Percentiles rank a stretch among this genome's conserved stretches.
These are phyloP conservation scores for Eupleurogrammus muticus DNA, from an alignment of 2,797 vertebrate species.

Conservation along the genomic window DNA sequence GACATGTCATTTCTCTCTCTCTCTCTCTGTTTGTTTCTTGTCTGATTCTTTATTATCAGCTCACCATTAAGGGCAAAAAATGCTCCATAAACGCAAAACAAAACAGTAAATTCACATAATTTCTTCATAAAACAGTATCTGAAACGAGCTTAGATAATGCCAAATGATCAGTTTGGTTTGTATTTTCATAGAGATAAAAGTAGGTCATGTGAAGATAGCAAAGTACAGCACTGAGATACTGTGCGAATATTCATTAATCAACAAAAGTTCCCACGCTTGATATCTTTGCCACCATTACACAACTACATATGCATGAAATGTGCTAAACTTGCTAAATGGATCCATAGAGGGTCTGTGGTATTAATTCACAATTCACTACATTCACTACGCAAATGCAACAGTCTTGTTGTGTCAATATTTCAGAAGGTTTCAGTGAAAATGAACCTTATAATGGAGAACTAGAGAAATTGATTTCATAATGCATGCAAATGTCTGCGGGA, in stretches of 20 bases:
- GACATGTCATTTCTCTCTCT: too few relatives aligned
- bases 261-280: slow-evolving; percentile 9
- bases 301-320: slow-evolving; percentile 4
- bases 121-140: neutral
- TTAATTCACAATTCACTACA: slow-evolving; percentile 1
- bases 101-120: too few relatives aligned
- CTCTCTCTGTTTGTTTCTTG: too few relatives aligned
- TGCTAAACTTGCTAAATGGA: neutral
- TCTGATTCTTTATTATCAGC: too few relatives aligned
- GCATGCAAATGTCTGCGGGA: slow-evolving; percentile 1
- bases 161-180: neutral
- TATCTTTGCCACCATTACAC: neutral
- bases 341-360: neutral
- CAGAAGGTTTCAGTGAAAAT: slow-evolving; percentile 34
- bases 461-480: slow-evolving; percentile 32
- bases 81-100: too few relatives aligned
- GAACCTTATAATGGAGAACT: slow-evolving; percentile 13
- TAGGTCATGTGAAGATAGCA: too few relatives aligned
- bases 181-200: too few relatives aligned
- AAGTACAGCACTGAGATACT: neutral
- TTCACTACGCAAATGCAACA: neutral
- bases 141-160: neutral
- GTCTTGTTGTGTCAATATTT: neutral
- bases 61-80: too few relatives aligned
- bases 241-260: neutral